Evolutionary conservation across 2,113 vertebrate species (phyloP).

Genomic region (Rhea americana): DNA sequence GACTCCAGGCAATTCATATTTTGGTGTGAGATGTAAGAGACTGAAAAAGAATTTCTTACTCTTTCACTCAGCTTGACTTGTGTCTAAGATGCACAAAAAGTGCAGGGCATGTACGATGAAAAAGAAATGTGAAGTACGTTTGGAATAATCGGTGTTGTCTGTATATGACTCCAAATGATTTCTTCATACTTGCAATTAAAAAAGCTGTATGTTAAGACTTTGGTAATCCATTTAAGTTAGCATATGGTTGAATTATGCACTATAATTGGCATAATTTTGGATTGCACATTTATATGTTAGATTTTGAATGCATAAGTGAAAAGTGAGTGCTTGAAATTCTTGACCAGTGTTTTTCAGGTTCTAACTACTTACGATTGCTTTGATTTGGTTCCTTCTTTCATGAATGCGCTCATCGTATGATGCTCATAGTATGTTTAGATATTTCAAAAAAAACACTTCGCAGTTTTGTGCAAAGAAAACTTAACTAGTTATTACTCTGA

Average conservation of each 20-base stretch:
- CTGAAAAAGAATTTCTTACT: not conserved
- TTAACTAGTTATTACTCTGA: not conserved
- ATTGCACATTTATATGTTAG: rapidly evolving
- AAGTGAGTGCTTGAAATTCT: not conserved
- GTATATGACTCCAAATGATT: not conserved
- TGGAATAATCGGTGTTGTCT: not conserved
- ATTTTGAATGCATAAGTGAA: not conserved
- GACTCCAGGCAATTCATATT: not conserved
- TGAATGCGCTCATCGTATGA: not conserved
- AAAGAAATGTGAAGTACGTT: not conserved
- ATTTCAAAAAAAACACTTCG: not conserved
- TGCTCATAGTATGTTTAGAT: not conserved
- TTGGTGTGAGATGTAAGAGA: not conserved
- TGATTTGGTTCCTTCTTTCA: not conserved
- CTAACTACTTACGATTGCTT: not conserved
- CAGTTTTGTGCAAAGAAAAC: not conserved
- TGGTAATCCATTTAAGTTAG: not conserved
- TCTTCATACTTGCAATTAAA: rapidly evolving
- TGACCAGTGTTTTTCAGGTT: not conserved
- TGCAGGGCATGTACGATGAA: rapidly evolving
- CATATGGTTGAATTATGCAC: rapidly evolving
- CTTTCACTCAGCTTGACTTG: not conserved
- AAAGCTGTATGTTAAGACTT: not conserved
- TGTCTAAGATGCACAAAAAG: not conserved
- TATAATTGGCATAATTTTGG: not conserved